phyloP scores from a whole-genome alignment of 1,140 invertebrate species.

The Epicauta chinensis region DNA sequence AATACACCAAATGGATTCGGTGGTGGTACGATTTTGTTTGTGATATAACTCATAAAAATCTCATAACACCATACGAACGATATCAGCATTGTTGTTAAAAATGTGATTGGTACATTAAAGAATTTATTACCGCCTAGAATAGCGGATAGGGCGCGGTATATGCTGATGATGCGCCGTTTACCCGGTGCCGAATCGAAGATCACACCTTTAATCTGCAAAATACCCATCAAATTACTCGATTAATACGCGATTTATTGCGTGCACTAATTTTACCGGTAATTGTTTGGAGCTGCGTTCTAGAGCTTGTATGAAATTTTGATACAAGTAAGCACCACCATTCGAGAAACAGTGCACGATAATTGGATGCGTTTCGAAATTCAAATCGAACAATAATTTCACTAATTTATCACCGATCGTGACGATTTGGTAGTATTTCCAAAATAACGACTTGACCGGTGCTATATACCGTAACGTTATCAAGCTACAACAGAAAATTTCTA shows the following conservation, averaged over 20 bases:
- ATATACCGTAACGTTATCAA: conserved; percentile 70
- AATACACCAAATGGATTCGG: conserved; percentile 46
- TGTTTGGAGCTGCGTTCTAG: conserved; percentile 46
- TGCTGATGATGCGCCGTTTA: conserved; percentile 50
- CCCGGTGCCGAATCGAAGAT: conserved; percentile 73
- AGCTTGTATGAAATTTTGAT: conserved; percentile 57
- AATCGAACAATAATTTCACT: conserved; percentile 59
- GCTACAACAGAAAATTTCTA: conserved; percentile 43
- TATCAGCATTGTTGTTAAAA: conserved; percentile 51
- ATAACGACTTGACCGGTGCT: conserved; percentile 59
- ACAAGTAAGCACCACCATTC: conserved; percentile 68
- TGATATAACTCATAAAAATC: conserved; percentile 20
- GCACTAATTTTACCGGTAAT: conserved; percentile 41
- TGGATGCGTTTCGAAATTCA: conserved; percentile 62
- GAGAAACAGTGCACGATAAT: conserved; percentile 76
- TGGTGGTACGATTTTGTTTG: conserved; percentile 35
- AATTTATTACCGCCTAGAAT: conserved; percentile 50
- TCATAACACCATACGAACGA: conserved; percentile 56
- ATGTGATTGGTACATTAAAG: conserved; percentile 50
- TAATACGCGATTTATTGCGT: neutral
- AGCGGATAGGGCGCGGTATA: conserved; percentile 54
- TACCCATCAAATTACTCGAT: conserved; percentile 1
- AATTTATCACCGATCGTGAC: conserved; percentile 57
- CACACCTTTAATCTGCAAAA: conserved; percentile 57
- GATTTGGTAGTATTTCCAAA: conserved; percentile 57